Base-by-base conservation (phyloP, 2,888 invertebrate species). In the Limulus polyphemus region DNA sequence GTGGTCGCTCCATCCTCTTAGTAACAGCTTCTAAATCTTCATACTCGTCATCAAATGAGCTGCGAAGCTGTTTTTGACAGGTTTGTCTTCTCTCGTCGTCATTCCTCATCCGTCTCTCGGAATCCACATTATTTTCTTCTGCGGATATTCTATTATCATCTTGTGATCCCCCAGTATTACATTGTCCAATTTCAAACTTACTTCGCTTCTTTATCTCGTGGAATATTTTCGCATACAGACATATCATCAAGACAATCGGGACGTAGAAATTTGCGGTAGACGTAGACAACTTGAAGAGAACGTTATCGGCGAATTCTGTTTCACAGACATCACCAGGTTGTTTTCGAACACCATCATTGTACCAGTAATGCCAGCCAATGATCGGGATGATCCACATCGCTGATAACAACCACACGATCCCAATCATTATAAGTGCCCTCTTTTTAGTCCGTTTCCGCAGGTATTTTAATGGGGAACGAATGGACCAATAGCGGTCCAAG, bases 251-350 rank as follows among this genome's bases (percentile, higher is more conserved):
- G 10, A 75, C 71, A 16, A 79, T 73, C 0, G 80, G 80, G n/a
- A 80, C 73, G 70, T 78, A 79, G 69, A 79, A 80, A 70, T 80
- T 80, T 61, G 79, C 74, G 49, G 77, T 76, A n/a, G 79, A 79
- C 4, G 80, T 77, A 11, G 77, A 74, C 7, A 79, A 73, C 70
- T 80, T 79, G 67, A 80, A 77, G 11, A 74, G 71, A 2, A 77
- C 76, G 65, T 77, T 76, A 56, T 75, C 75, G 7, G 78, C 78
- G 68, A 79, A 80, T 68, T 80, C 79, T 0, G 80, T 79, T 64
- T 80, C 79, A 68, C 80, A 80, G 2, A 74, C 75, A 56, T 76
- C 73, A 72, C 49, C 73, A 71, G 56, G 73, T 32, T 72, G 69
- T n/a, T 64, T 62, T 4, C 71, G 62, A 10, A 65, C 51, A 1